A percentile compares a stretch with the other conserved stretches of the same genome.
phyloP scores from a whole-genome alignment of 1,140 invertebrate genomes.

The Monomorium pharaonis region DNA sequence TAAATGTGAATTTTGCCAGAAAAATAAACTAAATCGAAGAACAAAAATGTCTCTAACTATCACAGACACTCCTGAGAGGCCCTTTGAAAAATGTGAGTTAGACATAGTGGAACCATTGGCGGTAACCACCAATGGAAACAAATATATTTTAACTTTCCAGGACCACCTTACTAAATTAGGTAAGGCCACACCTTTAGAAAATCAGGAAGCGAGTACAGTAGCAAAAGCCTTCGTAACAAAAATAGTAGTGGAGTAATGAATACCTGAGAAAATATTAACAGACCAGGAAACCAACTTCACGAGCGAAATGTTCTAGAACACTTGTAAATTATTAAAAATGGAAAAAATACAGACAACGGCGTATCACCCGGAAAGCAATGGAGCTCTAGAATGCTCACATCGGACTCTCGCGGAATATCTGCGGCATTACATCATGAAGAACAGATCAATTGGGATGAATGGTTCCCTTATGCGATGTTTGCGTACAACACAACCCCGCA shows the following conservation, averaged over 20 bases:
- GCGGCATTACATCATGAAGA: no score
- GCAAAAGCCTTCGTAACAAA: not conserved
- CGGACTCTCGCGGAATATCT: no score
- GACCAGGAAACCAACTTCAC: not conserved
- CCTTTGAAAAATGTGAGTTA: not conserved
- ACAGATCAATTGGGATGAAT: not conserved
- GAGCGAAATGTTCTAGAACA: not conserved
- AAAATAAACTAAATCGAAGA: not conserved
- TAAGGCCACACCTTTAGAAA: not conserved
- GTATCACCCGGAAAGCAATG: no score
- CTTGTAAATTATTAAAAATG: no score
- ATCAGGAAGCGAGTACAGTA: not conserved
- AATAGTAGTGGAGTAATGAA: not conserved
- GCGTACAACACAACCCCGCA: not conserved
- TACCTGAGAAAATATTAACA: not conserved
- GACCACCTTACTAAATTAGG: not conserved
- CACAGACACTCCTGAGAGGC: not conserved
- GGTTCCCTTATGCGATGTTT: not conserved
- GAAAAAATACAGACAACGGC: no score
- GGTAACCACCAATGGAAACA: not conserved
- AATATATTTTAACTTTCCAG: slow-evolving; percentile 17
- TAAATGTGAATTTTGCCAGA: not conserved
- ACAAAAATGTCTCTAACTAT: not conserved
- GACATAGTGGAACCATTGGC: no score
- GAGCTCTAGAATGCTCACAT: no score